phyloP scores from a whole-genome alignment of 2,797 vertebrate genomes.

The Gastrophryne carolinensis region DNA sequence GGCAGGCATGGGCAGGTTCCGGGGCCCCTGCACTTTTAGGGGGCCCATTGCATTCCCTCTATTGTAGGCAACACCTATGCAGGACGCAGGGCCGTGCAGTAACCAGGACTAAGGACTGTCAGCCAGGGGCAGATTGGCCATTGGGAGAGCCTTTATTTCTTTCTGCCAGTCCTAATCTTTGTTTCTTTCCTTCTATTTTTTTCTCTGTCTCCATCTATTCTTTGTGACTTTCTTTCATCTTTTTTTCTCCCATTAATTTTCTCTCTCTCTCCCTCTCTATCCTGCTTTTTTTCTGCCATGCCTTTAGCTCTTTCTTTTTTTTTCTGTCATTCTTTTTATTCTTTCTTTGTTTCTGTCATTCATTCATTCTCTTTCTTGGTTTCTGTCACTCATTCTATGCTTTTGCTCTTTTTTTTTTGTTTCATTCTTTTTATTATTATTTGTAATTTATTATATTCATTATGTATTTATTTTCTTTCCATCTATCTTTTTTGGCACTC shows the following conservation, averaged over 20 bases:
- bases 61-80: no score
- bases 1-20: neutral
- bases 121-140: no score
- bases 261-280: neutral
- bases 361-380: no score
- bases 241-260: neutral
- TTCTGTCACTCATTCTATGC: neutral
- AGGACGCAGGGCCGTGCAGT: no score
- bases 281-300: neutral
- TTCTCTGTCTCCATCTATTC: neutral
- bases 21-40: no score
- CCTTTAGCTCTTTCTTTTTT: neutral
- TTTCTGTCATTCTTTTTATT: neutral
- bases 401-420: neutral
- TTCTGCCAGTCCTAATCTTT: neutral
- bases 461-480: no score
- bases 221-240: neutral
- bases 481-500: no score
- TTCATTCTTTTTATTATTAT: no score
- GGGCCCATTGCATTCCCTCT: neutral
- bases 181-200: neutral
- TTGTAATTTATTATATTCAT: no score
- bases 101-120: no score
- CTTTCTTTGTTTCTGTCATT: neutral
- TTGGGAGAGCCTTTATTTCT: no score